Evolutionary conservation across 2,797 vertebrate species (phyloP).

Genomic region (Propithecus perrieri): DNA sequence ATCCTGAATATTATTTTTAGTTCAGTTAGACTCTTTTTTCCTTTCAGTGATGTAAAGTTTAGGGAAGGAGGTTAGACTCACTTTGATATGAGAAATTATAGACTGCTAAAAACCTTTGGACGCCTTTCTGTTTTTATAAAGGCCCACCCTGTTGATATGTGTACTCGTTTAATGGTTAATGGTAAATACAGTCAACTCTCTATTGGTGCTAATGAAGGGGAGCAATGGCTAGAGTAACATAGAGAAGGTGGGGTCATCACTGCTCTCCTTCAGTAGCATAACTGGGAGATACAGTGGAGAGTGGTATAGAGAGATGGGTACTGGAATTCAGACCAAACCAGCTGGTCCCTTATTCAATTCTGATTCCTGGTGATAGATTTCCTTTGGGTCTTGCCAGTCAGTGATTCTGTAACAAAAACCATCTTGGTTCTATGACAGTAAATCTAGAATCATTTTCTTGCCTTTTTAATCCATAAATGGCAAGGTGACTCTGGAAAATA

Average conservation of each 20-base stretch:
- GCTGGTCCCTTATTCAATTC: not conserved
- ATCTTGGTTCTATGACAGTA: not conserved
- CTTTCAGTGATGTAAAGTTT: slow-evolving; percentile 4
- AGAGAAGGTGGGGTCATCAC: not conserved
- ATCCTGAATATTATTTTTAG: slow-evolving; percentile 26
- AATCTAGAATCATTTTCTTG: not conserved
- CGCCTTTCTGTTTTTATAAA: not conserved
- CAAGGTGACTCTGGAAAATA: not conserved
- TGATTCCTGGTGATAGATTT: not conserved
- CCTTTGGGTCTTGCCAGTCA: not conserved
- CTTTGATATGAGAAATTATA: slow-evolving; percentile 1
- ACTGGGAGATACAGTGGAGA: not conserved
- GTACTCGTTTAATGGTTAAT: not conserved
- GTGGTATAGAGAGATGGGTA: accelerated
- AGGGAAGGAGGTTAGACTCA: not conserved
- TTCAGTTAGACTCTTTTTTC: not conserved
- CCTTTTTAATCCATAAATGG: slow-evolving; percentile 3
- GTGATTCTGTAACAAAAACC: not conserved
- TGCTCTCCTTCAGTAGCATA: not conserved
- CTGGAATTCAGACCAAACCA: not conserved
- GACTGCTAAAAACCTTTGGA: not conserved
- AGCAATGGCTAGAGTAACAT: not conserved
- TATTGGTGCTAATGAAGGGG: slow-evolving; percentile 31
- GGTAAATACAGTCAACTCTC: slow-evolving; percentile 57
- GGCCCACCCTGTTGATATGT: not conserved